Percentiles rank a stretch among this genome's conserved stretches.
Conservation (phyloP, 1,140 invertebrate genomes). For the Heterodera schachtii region DNA sequence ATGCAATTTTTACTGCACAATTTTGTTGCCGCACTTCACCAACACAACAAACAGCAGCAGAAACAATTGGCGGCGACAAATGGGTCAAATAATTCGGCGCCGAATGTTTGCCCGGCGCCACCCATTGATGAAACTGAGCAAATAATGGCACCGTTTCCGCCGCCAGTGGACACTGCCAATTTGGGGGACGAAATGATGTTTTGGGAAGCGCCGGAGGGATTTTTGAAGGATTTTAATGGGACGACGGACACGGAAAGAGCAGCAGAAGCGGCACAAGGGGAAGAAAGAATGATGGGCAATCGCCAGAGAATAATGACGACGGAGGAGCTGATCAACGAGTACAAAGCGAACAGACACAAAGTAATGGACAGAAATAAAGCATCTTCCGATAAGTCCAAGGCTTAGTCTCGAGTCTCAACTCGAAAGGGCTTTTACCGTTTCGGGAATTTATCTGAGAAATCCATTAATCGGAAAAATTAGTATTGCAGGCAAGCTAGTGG, state of each 20-base stretch:
- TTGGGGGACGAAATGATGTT: not conserved
- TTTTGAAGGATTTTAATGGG: not conserved
- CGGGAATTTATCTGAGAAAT: too few species aligned
- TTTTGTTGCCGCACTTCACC: not conserved
- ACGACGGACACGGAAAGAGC: not conserved
- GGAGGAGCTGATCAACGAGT: not conserved
- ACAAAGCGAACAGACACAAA: constrained; percentile 8
- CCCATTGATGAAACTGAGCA: not conserved
- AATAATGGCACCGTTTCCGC: not conserved
- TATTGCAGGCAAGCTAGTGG: too few species aligned
- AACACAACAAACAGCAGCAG: not conserved
- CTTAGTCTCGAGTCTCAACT: too few species aligned
- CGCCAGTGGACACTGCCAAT: not conserved
- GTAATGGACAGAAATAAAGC: constrained; percentile 5
- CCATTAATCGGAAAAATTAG: too few species aligned
- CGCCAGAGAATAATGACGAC: not conserved
- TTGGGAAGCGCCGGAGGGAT: not conserved
- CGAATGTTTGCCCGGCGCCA: not conserved
- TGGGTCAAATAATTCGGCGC: not conserved
- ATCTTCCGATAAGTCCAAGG: not conserved
- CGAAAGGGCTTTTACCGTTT: too few species aligned
- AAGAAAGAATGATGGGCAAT: not conserved
- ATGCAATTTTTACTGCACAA: not conserved
- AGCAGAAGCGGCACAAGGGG: not conserved
- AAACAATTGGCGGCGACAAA: not conserved